Base-by-base conservation (phyloP, 2,113 vertebrate species). In the Hyperoodon ampullatus region DNA sequence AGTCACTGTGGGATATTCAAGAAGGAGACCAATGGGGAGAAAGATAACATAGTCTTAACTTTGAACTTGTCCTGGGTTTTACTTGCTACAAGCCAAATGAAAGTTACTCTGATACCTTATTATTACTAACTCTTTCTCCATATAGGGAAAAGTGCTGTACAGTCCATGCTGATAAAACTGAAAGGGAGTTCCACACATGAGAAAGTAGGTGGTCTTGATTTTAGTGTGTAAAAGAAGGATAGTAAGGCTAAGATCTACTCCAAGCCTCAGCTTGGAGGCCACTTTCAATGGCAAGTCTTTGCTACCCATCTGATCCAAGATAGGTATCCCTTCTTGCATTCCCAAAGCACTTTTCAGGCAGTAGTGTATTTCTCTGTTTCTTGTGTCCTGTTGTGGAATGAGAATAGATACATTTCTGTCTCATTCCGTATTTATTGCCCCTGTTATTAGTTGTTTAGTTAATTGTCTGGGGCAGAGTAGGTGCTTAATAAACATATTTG, bases 41-140 rank as follows among this genome's bases (percentile, higher is more conserved):
- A 97, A 16, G 23, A 90, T 97, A 92, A 97, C 96, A 94, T 96
- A 98, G 86, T 74, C 91, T 84, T 95, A 87, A 83, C 96, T 97
- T 96, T 98, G 94, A 97, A 96, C 78, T 94, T 86, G 28, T 42
- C 71, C 85, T 97, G 84, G 68, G 18, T 96, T 95, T 93, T 88
- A 83, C 95, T 96, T 97, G 2, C 33, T 42, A 70, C 81, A 97
- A 97, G 82, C n/a, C 30, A 70, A 24, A 14, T 7, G 58, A 77
- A 70, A 86, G 93, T 96, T 94, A 87, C 6, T 42, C 81, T 80
- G 80, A 53, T 78, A 47, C 93, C 90, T 98, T 97, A 85, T 90
- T 92, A 88, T 87, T 96, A 72, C 92, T 88, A 82, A 14, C 72
- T 93, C 71, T 93, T 96, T 94, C 66, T 95, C 96, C 3, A 0